Conservation (phyloP, 2,113 vertebrate species). For the Poicephalus gulielmi region DNA sequence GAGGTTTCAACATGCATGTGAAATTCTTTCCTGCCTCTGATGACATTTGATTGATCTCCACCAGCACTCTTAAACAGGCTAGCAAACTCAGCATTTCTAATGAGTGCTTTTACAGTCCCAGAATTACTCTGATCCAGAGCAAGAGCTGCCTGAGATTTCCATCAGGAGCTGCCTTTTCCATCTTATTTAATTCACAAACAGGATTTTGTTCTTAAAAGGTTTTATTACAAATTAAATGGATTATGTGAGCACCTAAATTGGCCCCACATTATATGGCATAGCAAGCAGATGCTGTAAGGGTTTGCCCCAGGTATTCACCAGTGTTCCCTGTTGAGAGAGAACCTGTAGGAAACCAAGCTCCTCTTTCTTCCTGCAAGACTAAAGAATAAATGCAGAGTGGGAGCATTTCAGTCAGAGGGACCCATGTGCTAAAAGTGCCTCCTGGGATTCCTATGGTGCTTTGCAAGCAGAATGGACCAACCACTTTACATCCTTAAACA, state of each 20-base stretch:
- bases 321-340: not conserved
- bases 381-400: not conserved
- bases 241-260: not conserved
- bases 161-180: not conserved
- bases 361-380: not conserved
- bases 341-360: not conserved
- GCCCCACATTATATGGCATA: rapidly evolving
- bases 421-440: not conserved
- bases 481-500: not conserved
- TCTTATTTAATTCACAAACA: not conserved
- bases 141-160: rapidly evolving
- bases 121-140: not conserved
- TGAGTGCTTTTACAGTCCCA: not conserved
- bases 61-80: not conserved
- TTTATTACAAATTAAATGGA: not conserved
- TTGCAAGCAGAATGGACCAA: not conserved
- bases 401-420: not conserved
- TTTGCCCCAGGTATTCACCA: not conserved
- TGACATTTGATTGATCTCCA: not conserved
- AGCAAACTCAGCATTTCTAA: not conserved
- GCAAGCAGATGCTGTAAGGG: not conserved
- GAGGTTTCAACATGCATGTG: not conserved
- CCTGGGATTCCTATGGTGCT: not conserved
- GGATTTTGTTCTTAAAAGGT: not conserved
- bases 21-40: constrained; percentile 5